Base-by-base conservation (phyloP, 2,113 vertebrate species). In the Scophthalmus maximus region DNA sequence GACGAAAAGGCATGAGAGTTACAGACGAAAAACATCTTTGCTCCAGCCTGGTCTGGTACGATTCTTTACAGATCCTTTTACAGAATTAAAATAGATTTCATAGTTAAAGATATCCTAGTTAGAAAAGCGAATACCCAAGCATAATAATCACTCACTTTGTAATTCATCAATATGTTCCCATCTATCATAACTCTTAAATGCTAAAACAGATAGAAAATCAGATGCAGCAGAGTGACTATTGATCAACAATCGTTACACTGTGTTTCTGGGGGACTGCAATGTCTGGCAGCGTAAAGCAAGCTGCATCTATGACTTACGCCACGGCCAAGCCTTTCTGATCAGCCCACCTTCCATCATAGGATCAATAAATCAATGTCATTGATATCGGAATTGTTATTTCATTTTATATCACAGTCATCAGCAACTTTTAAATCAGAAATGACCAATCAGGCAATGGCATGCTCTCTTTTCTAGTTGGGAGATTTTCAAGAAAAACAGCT, bases 191-290 rank as follows among this genome's bases (percentile, higher is more conserved):
- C 61, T 58, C 50, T 66, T 83, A 44, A 64, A 84, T 61, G 57
- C 55, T 63, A 53, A 74, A 81, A 64, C 47, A 73, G 79, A 83
- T 66, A 72, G 50, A 76, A 49, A 30, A 32, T 57, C 70, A 63
- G 67, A 65, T 72, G 29, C 34, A 23, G 32, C 63, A 78, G 81
- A 85, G 68, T 81, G 76, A 75, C 27, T 84, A 88, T 86, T 68
- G 89, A 90, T 85, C 42, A 63, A 0, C 20, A 51, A 74, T 92
- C 83, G 47, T 89, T 91, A 59, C 8, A 6, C 26, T 58, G 55
- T 56, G 51, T 80, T 86, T 64, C 72, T 67, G 40, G 22, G 32
- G 76, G 76, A 77, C 68, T 71, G 78, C 64, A 8, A 52, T 51
- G 57, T 70, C 65, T 76, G 67, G 30, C 46, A 52, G 68, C 63